These are phyloP conservation scores for Sternotherus odoratus DNA, from an alignment of 2,797 vertebrate genomes.

Conservation along the genomic window DNA sequence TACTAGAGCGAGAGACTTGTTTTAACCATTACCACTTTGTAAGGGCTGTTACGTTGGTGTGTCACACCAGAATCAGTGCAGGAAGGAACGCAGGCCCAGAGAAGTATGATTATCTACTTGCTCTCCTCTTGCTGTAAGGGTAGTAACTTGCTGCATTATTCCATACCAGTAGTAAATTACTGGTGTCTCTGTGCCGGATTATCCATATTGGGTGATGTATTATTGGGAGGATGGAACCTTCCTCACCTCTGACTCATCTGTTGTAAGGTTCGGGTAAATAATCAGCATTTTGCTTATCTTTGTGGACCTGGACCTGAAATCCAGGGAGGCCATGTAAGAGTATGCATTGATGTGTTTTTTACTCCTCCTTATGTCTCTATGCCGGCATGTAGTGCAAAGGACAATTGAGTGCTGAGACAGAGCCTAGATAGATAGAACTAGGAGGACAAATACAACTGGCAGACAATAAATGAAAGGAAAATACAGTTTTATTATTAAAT, in stretches of 20 bases:
- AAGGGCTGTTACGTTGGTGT: not conserved
- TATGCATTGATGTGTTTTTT: not conserved
- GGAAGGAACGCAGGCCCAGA: not conserved
- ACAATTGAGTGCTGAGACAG: not conserved
- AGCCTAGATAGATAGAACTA: not conserved
- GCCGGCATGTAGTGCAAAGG: not conserved
- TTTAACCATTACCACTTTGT: not conserved
- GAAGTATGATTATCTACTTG: not conserved
- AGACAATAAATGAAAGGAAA: not conserved
- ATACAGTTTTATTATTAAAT: not conserved
- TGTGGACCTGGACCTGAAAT: not conserved
- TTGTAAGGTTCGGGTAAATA: not conserved
- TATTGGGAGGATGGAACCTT: not conserved
- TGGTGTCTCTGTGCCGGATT: not conserved
- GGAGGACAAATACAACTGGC: not conserved
- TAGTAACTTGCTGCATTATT: not conserved
- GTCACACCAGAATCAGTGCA: not conserved
- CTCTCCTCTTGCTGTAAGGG: not conserved
- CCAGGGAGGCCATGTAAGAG: not conserved
- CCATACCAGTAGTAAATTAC: not conserved
- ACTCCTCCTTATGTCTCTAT: not conserved
- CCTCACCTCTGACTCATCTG: not conserved
- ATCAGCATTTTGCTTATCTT: not conserved
- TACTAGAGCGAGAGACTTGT: not conserved
- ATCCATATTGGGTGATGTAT: not conserved